Evolutionary conservation across 2,113 vertebrate species (phyloP), one percentile per base, ranked within the genome.

Genomic region (Tachuris rubrigastra): DNA sequence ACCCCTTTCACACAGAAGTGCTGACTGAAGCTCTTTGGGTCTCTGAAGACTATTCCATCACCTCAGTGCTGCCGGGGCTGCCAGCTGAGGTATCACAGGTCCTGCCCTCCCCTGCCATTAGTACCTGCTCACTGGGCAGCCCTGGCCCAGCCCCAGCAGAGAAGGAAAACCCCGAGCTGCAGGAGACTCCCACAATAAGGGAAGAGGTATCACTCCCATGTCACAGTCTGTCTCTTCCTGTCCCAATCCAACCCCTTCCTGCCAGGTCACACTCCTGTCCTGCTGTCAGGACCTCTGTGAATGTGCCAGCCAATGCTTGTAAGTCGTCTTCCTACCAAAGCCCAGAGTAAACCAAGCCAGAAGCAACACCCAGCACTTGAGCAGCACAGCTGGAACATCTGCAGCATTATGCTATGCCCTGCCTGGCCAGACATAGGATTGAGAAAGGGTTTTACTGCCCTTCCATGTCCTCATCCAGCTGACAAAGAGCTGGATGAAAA

Each of bases 21-120:
- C 95, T 96, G 96, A 95, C 80, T 73, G 76, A 74, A 93, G 96
- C 76, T 84, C 50, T 92, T 68, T 81, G 77, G 39, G 91, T 92
- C 96, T 95, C 93, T 33, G n/a, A 87, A 96, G 95, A 77, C 80
- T 46, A 74, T 46, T 96, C 89, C 68, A 92, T 96, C 89, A 95
- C 55, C 31, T 25, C 2, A 0, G 28, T 35, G 93, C 89, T 94
- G 85, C 93, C 22, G 41, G 68, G 76, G 87, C 93, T 96, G 95
- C 86, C 89, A 96, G 65, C 72, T 95, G 96, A 95, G 80, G 95
- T 96, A 95, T 92, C 59, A 71, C 93, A 91, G 90, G 87, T 91
- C 89, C 60, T 93, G 93, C 87, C 92, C 85, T 91, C 56, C 69
- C 30, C 84, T 87, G 59, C 77, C 10, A 4, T 85, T 83, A 90